These are phyloP conservation scores for Orientallactaga bullata DNA, from an alignment of 2,113 vertebrate species.

Conservation along the genomic window DNA sequence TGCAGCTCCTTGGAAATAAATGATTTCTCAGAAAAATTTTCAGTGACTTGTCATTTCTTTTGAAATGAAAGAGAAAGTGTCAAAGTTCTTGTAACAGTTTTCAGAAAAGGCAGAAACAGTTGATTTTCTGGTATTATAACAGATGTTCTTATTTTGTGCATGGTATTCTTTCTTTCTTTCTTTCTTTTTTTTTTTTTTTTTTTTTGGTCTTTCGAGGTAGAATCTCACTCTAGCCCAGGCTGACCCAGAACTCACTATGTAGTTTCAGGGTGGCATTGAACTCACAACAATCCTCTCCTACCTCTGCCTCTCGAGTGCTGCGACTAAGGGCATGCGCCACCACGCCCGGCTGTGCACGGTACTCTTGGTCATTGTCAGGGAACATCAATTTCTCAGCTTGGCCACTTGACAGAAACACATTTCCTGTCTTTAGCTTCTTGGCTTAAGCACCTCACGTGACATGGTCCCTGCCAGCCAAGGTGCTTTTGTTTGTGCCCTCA, in stretches of 20 bases:
- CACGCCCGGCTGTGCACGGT: background rate
- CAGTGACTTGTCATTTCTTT: slow-evolving; percentile 41
- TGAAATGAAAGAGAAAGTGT: slow-evolving; percentile 31
- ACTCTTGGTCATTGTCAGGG: background rate
- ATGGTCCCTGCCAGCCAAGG: background rate
- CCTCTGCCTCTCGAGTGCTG: no score
- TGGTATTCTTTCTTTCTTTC: no score
- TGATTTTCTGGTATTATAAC: background rate
- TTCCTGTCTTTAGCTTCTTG: slow-evolving; percentile 5
- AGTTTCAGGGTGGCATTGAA: no score
- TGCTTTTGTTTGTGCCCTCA: slow-evolving; percentile 14
- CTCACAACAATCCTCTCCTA: no score
- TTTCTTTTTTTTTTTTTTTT: no score
- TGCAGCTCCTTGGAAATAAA: slow-evolving; percentile 19
- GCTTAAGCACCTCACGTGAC: slow-evolving; percentile 36
- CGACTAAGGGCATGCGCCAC: no score
- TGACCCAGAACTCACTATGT: no score
- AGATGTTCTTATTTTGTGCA: background rate
- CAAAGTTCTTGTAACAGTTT: slow-evolving; percentile 15
- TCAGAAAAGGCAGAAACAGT: background rate
- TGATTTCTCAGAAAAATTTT: slow-evolving; percentile 42
- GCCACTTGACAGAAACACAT: slow-evolving; percentile 27
- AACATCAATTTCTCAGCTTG: background rate
- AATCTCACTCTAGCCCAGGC: no score
- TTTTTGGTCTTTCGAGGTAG: no score